Evolutionary conservation across 2,113 vertebrate genomes (phyloP).

Genomic region (Calidris pygmaea): DNA sequence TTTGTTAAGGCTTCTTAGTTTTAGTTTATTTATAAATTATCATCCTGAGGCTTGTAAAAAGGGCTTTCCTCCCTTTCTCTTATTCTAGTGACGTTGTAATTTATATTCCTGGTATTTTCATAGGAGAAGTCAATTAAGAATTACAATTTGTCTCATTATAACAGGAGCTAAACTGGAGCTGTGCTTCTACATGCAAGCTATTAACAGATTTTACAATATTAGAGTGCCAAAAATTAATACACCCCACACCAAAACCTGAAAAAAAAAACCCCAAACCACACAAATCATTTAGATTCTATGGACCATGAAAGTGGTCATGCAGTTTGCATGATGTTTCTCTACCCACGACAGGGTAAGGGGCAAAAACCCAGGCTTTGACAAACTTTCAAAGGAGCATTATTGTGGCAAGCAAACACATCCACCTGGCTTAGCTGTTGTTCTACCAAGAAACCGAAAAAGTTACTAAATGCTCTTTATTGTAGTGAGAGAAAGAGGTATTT

Average conservation of each 20-base stretch:
- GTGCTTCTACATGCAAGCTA: not conserved
- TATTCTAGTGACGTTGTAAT: not conserved
- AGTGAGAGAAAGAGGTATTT: not conserved
- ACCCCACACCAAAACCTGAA: not conserved
- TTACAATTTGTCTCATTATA: slow-evolving; percentile 26
- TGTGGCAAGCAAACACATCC: not conserved
- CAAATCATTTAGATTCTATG: not conserved
- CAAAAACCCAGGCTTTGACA: not conserved
- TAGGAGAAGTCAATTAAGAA: slow-evolving; percentile 39
- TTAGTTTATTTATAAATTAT: slow-evolving; percentile 55
- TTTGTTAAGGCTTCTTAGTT: slow-evolving; percentile 22
- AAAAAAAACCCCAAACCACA: not conserved
- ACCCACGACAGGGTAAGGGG: not conserved
- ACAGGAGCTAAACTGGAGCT: not conserved
- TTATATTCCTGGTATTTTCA: slow-evolving; percentile 25
- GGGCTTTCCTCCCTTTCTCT: not conserved
- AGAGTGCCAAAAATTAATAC: not conserved
- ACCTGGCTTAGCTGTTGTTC: not conserved
- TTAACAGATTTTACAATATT: not conserved
- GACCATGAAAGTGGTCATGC: not conserved
- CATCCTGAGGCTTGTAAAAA: slow-evolving; percentile 43
- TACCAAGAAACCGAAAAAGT: not conserved
- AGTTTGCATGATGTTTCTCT: not conserved
- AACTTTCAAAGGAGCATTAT: not conserved
- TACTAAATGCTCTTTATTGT: not conserved